These are phyloP conservation scores for Drosophila elegans DNA, from an alignment of 1,140 invertebrate genomes.

Conservation along the genomic window DNA sequence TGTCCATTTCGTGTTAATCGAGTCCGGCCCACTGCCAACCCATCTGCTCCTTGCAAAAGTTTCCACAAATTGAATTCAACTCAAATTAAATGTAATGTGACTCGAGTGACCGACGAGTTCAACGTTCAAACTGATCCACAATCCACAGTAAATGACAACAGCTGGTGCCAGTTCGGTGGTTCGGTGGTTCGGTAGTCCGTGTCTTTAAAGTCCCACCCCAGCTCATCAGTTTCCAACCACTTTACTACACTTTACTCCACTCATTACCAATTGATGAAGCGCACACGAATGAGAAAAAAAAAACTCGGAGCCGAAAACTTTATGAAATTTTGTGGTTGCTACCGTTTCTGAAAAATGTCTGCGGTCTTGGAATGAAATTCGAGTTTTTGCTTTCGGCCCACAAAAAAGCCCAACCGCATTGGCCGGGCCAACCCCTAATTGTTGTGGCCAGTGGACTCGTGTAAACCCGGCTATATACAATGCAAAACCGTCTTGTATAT, in stretches of 20 bases:
- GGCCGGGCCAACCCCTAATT: constrained; percentile 78
- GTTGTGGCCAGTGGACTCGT: constrained; percentile 56
- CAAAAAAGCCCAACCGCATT: constrained; percentile 72
- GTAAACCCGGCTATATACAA: constrained; percentile 43
- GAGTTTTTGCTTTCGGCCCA: constrained; percentile 19
- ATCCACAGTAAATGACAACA: constrained; percentile 72
- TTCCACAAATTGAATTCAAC: constrained; percentile 60
- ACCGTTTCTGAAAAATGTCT: constrained; percentile 77
- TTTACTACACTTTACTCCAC: constrained; percentile 62
- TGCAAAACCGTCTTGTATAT: constrained; percentile 71
- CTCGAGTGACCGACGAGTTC: constrained; percentile 61
- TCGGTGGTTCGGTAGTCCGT: neutral
- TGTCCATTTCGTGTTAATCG: constrained; percentile 20
- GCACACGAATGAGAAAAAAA: constrained; percentile 38
- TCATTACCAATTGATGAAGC: constrained; percentile 82
- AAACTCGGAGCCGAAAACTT: constrained; percentile 48
- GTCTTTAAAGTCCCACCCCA: constrained; percentile 28
- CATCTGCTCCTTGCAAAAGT: constrained; percentile 19
- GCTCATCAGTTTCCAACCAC: constrained; percentile 37
- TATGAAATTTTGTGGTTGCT: constrained; percentile 83
- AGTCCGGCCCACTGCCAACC: neutral
- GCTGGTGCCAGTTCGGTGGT: constrained; percentile 45
- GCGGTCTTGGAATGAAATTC: constrained; percentile 26
- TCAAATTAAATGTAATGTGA: constrained; percentile 75
- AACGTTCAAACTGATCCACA: constrained; percentile 51